Evolutionary conservation across 1,140 invertebrate species (phyloP), one percentile per base, ranked within the genome.

Genomic region (Drosophila baimaii): DNA sequence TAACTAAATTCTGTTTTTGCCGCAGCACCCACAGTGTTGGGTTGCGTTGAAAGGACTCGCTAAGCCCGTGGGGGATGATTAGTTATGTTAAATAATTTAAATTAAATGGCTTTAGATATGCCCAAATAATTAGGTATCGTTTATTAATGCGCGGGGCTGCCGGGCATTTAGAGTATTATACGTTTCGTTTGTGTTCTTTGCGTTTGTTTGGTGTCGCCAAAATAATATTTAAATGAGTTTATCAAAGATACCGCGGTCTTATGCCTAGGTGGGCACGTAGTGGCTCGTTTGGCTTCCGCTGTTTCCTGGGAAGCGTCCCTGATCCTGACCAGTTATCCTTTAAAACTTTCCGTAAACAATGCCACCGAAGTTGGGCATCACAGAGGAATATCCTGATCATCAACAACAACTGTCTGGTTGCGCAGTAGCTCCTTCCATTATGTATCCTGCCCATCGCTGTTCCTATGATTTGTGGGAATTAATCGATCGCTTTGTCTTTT

Each of bases 41-140:
- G 21, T 31, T 62, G 25, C 2, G 19, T 23, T 33, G 46, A 54
- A 66, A 71, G 54, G 54, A 39, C 33, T 47, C 55, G 44, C 25
- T 44, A 56, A 64, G 52, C 29, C 27, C 47, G 21, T 8, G 17
- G 33, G 15, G 19, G 12, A 12, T 43, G 58, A 75, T 70, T 75
- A 75, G 70, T 66, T 59, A 62, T 37, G 29, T 55, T 68, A 29
- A 55, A 56, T 75, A 77, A 76, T 79, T 64, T 47, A 49, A 72
- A 62, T 54, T 68, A 68, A 74, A 74, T 59, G 61, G 51, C 55
- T 41, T 73, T 68, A 41, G 21, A 25, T 46, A 39, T 31, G 35
- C 31, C 31, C 4, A 44, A n/a, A 46, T 62, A 62, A 46, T 65
- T 62, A 13, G 37, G 39, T 19, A 43, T 57, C 7, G 19, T 2